A percentile compares a stretch with the other conserved stretches of the same genome.
phyloP scores from a whole-genome alignment of 2,797 vertebrate genomes.

The Bovichtus diacanthus region DNA sequence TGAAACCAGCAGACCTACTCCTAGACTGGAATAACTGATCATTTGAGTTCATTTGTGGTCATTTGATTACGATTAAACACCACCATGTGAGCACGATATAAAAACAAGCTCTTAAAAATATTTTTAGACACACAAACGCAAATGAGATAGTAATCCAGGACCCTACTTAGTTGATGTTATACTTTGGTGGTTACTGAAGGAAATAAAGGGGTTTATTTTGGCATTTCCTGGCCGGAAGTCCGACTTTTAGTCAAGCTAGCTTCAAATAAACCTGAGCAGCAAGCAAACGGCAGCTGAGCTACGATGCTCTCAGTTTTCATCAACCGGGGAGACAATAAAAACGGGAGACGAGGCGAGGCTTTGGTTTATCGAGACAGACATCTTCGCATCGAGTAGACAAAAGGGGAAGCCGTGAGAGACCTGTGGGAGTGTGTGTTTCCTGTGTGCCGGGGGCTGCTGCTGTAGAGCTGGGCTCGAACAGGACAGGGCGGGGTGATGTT shows the following conservation, averaged over 20 bases:
- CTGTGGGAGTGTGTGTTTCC: constrained; percentile 34
- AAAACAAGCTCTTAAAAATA: not conserved
- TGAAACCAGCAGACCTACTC: not conserved
- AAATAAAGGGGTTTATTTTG: constrained; percentile 44
- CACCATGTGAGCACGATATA: not conserved
- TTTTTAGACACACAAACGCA: not conserved
- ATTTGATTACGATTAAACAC: not conserved
- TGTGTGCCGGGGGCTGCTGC: constrained; percentile 28
- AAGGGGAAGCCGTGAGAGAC: constrained; percentile 18
- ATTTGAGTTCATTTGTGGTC: not conserved
- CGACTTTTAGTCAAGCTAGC: accelerated
- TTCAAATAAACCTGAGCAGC: not conserved
- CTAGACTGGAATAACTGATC: not conserved
- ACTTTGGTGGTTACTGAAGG: not conserved
- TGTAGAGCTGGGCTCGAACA: constrained; percentile 30
- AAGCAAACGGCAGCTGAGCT: constrained; percentile 9
- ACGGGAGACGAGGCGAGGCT: constrained; percentile 3
- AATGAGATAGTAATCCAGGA: not conserved
- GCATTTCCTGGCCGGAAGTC: not conserved
- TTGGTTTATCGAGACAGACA: not conserved
- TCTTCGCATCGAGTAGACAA: constrained; percentile 18
- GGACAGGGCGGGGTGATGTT: constrained; percentile 81
- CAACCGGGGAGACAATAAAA: constrained; percentile 10
- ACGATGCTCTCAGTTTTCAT: constrained; percentile 39
- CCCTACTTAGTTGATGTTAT: not conserved